Percentiles rank a stretch among this genome's conserved stretches.
Evolutionary conservation across 2,797 vertebrate species (phyloP).

Genomic region (Aphelocoma californica): DNA sequence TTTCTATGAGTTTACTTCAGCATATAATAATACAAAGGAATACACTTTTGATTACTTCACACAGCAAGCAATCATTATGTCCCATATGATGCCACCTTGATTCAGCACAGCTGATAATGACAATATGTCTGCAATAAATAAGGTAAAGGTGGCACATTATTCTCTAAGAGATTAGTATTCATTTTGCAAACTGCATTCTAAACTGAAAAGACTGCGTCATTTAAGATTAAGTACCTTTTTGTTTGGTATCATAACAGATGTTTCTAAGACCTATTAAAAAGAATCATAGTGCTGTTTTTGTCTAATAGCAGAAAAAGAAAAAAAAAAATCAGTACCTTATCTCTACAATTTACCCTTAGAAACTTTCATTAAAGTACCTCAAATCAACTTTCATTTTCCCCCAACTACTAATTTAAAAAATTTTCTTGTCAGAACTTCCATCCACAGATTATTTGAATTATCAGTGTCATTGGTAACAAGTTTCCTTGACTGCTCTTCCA

Average conservation of each 20-base stretch:
- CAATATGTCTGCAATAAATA: slow-evolving; percentile 14
- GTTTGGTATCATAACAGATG: slow-evolving; percentile 37
- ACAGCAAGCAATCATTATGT: neutral
- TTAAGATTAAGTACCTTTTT: slow-evolving; percentile 40
- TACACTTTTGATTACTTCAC: neutral
- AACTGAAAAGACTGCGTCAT: slow-evolving; percentile 26
- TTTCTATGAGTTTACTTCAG: neutral
- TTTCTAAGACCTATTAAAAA: slow-evolving; percentile 40
- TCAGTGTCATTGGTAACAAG: neutral
- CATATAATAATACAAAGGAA: neutral
- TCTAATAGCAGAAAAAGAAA: neutral
- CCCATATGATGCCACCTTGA: neutral
- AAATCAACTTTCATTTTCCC: neutral
- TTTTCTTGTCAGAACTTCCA: neutral
- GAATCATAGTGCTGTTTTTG: slow-evolving; percentile 31
- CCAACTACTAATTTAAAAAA: neutral
- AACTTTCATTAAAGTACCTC: neutral
- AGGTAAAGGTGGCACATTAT: neutral
- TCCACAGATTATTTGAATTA: neutral
- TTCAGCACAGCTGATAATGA: neutral
- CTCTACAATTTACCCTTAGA: neutral
- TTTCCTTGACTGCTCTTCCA: neutral
- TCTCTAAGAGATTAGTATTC: slow-evolving; percentile 9
- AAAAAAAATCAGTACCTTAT: neutral
- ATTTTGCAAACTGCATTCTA: slow-evolving; percentile 20